Base-by-base conservation (phyloP, 2,888 invertebrate species). In the Leptinotarsa peninsularis region DNA sequence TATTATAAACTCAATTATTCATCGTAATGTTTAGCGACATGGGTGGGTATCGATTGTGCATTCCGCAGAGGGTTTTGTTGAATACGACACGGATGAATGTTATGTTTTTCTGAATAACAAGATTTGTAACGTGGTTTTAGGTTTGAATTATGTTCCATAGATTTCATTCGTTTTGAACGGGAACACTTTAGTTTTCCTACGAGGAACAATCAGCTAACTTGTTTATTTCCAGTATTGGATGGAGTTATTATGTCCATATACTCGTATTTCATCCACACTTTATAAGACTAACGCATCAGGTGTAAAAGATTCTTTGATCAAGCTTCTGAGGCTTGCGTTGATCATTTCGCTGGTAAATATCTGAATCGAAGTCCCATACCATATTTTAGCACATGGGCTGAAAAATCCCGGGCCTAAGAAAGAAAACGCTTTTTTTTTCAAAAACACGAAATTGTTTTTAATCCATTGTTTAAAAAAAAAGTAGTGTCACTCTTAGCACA, bases 1-100 rank as follows among this genome's bases (percentile, higher is more conserved):
- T 63, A 63, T 63, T n/a, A 63, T 63, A 63, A 63, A 63, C 63
- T 63, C 63, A 33, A 63, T 63, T 63, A 63, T 63, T 27, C 27
- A n/a, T 63, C 33, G 33, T 63, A 63, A 63, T 63, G 43, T 63
- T 33, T 23, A 27, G 27, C 23, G 15, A 60, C 63, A 63, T 63
- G 63, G 63, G 63, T 63, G 63, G 63, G 63, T 63, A 63, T 63
- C n/a, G 63, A 63, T 63, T 43, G 63, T 17, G 63, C 17, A 43
- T 63, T 63, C 33, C n/a, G 33, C 43, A n/a, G 13, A n/a, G 63
- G 63, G 33, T 63, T 63, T 58, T 58, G 15, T 21, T 14, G 58
- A 17, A 58, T 58, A 58, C 4, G 33, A 60, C 14, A 60, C 15
- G 60, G 27, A 63, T 63, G n/a, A 17, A 43, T 43, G 43, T 63